Evolutionary conservation across 2,888 invertebrate genomes (phyloP), one percentile per base, ranked within the genome.

Genomic region (Amphipoea lucens): DNA sequence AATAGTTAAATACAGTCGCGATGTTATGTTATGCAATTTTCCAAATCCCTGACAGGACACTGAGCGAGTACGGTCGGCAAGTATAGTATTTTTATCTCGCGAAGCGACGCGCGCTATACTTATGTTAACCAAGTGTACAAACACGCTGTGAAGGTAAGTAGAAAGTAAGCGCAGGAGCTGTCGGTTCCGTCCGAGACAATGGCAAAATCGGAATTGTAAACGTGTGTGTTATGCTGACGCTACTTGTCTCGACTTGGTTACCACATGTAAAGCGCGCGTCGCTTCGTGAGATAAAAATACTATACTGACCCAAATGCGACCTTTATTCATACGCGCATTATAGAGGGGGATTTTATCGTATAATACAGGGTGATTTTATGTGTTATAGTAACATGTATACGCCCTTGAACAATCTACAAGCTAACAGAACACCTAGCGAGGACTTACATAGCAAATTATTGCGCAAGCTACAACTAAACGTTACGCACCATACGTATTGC

Each of bases 401-500:
- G 78, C 76, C 74, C 79, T 79, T 45, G 40, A 42, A 70, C 20
- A 77, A 70, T 67, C 74, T 85, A 88, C 42, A 74, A 75, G 75
- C 82, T 84, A 87, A 83, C 74, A 67, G 70, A 84, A 89, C 84
- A 85, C 48, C 83, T 89, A 90, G 83, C 82, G 65, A 73, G 45
- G 68, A 83, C 86, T 90, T 89, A 88, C 77, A 79, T 76, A 86
- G 88, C 89, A 92, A 92, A 88, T 90, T 90, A 92, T 91, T 90
- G 90, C 88, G 80, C 79, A 90, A 90, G 90, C 90, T 83, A 85
- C 74, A 87, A 85, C 83, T 87, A 86, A 87, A 84, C 66, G 65
- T 71, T 77, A 87, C 92, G 93, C 93, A 93, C 92, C 92, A 91
- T 83, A 90, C 76, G 84, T 93, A 94, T 94, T 92, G 93, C 92